Base-by-base conservation (phyloP, 2,797 vertebrate genomes). In the Girardinus metallicus region DNA sequence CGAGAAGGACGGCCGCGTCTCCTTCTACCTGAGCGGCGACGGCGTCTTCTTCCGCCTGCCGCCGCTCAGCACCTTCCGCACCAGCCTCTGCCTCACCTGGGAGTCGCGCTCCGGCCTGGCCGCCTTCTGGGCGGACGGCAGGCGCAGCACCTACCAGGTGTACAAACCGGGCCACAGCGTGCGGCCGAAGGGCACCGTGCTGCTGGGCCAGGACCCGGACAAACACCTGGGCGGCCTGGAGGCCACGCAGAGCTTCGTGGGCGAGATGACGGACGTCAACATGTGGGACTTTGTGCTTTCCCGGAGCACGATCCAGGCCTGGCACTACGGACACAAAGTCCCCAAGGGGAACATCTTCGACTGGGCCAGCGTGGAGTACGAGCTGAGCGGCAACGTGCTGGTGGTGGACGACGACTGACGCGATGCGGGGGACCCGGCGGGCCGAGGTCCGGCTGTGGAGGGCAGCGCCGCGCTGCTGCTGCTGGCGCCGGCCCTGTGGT, bases 61-160 rank as follows among this genome's bases (percentile, higher is more conserved):
- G 0, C 90, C 93, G 6, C 88, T 96, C 71, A 89, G 88, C 90
- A 95, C 94, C 73, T 96, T 96, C 88, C 94, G 95, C 78, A 93
- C 92, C 60, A 95, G 95, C 86, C 88, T 97, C 49, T 97, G 96
- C 88, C 93, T 96, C 53, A 96, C 96, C 12, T 96, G 96, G 96
- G 92, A 95, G 64, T 96, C 95, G 16, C 87, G 74, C 68, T 91
- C 86, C 0, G 95, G 95, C 80, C 93, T 95, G 4, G 13, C 93
- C 0, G 94, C 95, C 0, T 95, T 95, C 60, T 95, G 96, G 95
- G n/a, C 96, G 46, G 92, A 96, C 0, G 93, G 95, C 1, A 95
- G 88, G 8, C 90, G 95, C 26, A 90, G 95, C 87, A 94, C 94
- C 18, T 93, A 88, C 80, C 96, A 95, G 77, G 94, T 97, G 29